These are phyloP conservation scores for Smittia aterrima DNA, from an alignment of 2,888 invertebrate genomes.

Conservation along the genomic window DNA sequence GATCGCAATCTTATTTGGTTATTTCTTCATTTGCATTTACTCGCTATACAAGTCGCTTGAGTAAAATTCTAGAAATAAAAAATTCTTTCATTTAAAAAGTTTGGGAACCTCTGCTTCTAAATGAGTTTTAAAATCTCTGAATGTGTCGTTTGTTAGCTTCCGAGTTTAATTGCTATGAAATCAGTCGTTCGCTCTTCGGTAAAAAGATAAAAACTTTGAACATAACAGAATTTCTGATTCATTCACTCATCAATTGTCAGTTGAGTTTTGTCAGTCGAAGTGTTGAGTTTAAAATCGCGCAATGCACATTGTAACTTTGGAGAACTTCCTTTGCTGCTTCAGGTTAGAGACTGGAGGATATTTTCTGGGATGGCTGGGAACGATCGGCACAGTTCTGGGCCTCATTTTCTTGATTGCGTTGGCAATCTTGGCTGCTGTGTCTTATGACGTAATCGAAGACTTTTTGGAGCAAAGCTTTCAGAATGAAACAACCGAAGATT, in stretches of 20 bases:
- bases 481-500: neutral
- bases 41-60: neutral
- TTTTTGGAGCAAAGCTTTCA: neutral
- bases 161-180: neutral
- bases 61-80: neutral
- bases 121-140: neutral
- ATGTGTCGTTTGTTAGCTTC: neutral
- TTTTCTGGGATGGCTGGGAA: constrained; percentile 15
- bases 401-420: neutral
- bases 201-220: neutral
- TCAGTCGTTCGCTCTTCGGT: neutral
- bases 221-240: no score
- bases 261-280: neutral
- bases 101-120: neutral
- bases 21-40: constrained; percentile 20
- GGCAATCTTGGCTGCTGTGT: neutral
- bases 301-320: neutral
- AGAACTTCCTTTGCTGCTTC: constrained; percentile 14
- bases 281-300: neutral
- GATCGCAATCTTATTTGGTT: neutral
- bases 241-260: neutral
- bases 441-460: neutral
- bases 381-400: neutral
- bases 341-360: constrained; percentile 15
- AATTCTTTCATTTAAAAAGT: neutral